These are phyloP conservation scores for Meandrina meandrites DNA, from an alignment of 92 coral and sea anemone genomes.

Conservation along the genomic window DNA sequence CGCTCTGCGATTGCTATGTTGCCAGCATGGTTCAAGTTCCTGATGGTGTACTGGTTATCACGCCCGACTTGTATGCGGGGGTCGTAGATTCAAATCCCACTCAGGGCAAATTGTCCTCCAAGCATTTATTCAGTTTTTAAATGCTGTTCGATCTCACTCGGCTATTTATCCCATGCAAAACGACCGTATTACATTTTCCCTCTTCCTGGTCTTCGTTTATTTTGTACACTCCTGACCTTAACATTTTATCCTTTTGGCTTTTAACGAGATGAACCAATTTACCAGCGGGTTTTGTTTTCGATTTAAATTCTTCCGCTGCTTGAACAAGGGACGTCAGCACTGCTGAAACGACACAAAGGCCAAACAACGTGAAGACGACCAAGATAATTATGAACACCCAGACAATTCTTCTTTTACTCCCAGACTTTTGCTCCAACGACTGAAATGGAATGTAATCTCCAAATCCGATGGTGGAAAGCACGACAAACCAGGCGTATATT, in stretches of 20 bases:
- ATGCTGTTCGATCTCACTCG: conserved; percentile 21
- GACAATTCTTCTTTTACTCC: background rate
- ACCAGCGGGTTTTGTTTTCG: background rate
- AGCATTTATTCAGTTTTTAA: too few relatives aligned
- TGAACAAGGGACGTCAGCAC: conserved; percentile 16
- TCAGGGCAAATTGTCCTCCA: too few relatives aligned
- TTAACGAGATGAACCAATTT: background rate
- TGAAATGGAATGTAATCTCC: conserved; percentile 29
- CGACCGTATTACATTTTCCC: background rate
- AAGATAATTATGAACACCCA: conserved; percentile 6
- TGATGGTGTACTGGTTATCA: too few relatives aligned
- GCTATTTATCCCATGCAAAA: too few relatives aligned
- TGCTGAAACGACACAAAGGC: conserved; percentile 18
- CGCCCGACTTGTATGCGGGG: too few relatives aligned
- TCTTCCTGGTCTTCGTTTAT: background rate
- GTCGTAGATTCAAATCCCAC: too few relatives aligned
- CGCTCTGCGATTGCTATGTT: too few relatives aligned
- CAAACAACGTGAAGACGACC: background rate
- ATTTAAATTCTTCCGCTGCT: conserved; percentile 4
- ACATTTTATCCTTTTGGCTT: background rate
- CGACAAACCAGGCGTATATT: conserved; percentile 20
- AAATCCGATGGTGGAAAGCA: conserved; percentile 21
- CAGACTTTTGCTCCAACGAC: background rate
- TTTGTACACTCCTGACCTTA: background rate
- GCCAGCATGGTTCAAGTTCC: too few relatives aligned